These are phyloP conservation scores for Natator depressus DNA, from an alignment of 2,113 vertebrate genomes.

Conservation along the genomic window DNA sequence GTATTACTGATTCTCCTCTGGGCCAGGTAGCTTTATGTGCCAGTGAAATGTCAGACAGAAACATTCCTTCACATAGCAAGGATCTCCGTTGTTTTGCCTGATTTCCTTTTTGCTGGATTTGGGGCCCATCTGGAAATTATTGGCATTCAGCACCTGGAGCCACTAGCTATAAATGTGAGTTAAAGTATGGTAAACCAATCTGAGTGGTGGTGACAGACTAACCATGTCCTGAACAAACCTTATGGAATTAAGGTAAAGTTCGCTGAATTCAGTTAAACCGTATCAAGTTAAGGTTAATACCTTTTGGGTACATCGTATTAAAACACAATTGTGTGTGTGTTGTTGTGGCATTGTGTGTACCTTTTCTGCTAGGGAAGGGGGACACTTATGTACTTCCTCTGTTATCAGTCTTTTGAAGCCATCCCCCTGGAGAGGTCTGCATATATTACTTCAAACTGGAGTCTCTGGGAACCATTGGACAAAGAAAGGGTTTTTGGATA, in stretches of 20 bases:
- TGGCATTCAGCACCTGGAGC: conserved; percentile 14
- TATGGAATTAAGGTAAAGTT: neutral
- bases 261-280: too few species aligned
- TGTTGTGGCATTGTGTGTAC: neutral
- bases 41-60: conserved; percentile 9
- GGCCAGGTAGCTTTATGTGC: conserved; percentile 17
- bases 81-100: neutral
- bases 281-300: neutral
- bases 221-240: neutral
- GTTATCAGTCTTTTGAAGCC: neutral
- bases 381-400: neutral
- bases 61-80: neutral
- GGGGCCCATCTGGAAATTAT: conserved; percentile 10
- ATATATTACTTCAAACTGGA: neutral
- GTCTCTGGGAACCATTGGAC: neutral
- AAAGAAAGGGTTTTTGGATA: neutral
- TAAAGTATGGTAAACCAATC: neutral
- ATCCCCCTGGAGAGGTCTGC: neutral
- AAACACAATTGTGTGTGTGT: neutral
- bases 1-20: neutral
- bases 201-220: neutral
- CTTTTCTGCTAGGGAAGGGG: neutral
- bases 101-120: conserved; percentile 3
- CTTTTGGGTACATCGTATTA: neutral
- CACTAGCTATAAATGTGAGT: neutral